Base-by-base conservation (phyloP, 2,797 vertebrate species). In the Tenualosa ilisha region DNA sequence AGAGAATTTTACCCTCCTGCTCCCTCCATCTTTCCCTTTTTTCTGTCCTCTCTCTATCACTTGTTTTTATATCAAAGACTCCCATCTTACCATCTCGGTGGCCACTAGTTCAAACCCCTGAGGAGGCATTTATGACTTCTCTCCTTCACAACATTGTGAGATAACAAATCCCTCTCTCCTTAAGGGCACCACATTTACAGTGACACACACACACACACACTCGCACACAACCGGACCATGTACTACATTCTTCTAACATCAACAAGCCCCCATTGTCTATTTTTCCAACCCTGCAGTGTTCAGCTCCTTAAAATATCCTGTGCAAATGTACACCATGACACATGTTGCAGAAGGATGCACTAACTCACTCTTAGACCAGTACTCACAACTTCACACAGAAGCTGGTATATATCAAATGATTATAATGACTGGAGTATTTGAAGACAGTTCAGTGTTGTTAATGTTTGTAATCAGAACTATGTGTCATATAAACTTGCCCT, bases 151-250 rank as follows among this genome's bases (percentile, higher is more conserved):
- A 40, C 65, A 72, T 5, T 31, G 31, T 37, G 65, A 72, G 26
- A 72, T 72, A 37, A 72, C 31, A 11, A 72, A 31, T 72, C 13
- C 3, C 31, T 40, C 26, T 13, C 13, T 72, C 11, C 26, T 72
- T 72, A 72, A 37, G 31, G 65, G 11, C 61, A 31, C 61, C 24
- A 72, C 65, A 72, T 72, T 37, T 37, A 72, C 26, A 72, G 26
- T 17, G 1, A 72, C 65, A 5, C 11, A 83, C 86, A 85, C 50
- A 82, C 84, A 86, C 59, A 79, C 84, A 89, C 40, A 31, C 20
- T 15, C 26, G 37, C 31, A 72, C 3, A 46, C 15, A 46, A 43
- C 68, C 46, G 17, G 13, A 40, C 31, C 11, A 40, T 79, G 37
- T 37, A 43, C 20, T 46, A 79, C 37, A 72, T 40, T 6, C 65